Conservation (phyloP, 1,140 invertebrate genomes). For the Caenorhabditis elegans region DNA sequence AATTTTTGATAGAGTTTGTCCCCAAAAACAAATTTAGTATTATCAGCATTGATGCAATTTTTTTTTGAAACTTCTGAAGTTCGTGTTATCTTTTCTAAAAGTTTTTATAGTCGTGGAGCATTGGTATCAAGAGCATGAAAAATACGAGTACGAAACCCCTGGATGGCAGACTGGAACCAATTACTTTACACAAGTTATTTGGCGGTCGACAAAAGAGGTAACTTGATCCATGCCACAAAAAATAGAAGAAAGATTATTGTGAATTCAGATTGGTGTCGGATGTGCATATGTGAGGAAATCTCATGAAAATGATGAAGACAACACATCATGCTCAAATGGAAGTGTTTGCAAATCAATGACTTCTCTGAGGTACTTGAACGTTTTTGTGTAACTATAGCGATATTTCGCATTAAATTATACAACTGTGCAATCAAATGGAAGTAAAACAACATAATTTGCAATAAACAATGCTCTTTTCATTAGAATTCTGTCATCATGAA, state of each 20-base stretch:
- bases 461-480: too few species aligned
- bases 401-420: too few species aligned
- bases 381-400: too few species aligned
- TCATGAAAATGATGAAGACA: constrained; percentile 11
- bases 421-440: too few species aligned
- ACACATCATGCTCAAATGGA: constrained; percentile 23
- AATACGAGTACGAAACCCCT: constrained; percentile 65
- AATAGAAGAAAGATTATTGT: neutral
- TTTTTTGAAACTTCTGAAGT: neutral
- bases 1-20: too few species aligned
- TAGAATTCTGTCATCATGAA: too few species aligned
- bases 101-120: constrained; percentile 54
- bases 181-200: constrained; percentile 65
- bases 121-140: constrained; percentile 63
- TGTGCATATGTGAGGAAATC: constrained; percentile 33
- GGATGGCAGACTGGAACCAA: constrained; percentile 65
- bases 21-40: too few species aligned
- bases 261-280: constrained; percentile 47
- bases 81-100: neutral
- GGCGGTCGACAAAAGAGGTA: constrained; percentile 63
- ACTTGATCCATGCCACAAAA: neutral
- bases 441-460: too few species aligned
- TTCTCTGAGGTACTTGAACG: neutral
- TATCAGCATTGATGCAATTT: neutral
- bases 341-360: constrained; percentile 22